Evolutionary conservation across 2,113 vertebrate genomes (phyloP), one percentile per base, ranked within the genome.

Genomic region (Beaufortia kweichowensis): DNA sequence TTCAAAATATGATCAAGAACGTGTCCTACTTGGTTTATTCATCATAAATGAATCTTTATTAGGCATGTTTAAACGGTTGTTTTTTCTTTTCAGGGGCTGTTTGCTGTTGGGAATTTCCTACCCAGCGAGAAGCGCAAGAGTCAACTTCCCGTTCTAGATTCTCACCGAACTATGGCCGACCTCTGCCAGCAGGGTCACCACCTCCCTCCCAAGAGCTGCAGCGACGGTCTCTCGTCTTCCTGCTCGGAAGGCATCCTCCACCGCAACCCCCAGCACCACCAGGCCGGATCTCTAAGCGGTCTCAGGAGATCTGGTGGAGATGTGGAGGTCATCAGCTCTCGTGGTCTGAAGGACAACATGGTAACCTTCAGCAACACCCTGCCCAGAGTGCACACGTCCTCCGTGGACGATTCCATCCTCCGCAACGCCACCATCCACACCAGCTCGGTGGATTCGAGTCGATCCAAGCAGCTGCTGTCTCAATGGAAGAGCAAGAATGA

Each of bases 401-500:
- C 94, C 0, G 85, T 96, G 33, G 95, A 98, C 78, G 96, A 98
- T 55, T 91, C 93, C 0, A 92, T 93, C 5, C 87, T 95, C 33
- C 92, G 94, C 77, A 95, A 96, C 0, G 93, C 95, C 39, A 93
- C 93, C 57, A 96, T 98, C 83, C 95, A 97, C 0, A 94, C 95
- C 1, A 41, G 29, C 3, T 95, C 97, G 0, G 94, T 98, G 94
- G 96, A 99, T 84, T 95, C 96, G 0, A 95, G 94, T 15, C 92
- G 96, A 19, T 98, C 96, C 46, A 98, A 98, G 79, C 97, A 98
- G 84, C 93, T 98, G 68, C 92, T 99, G 31, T 96, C 95, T 12
- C 97, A 98, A 79, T 99, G 97, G 97, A 98, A 98, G 87, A 97
- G 90, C 75, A 98, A 98, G 87, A 96, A 96, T 12, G 95, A 93